Base-by-base conservation (phyloP, 1,140 invertebrate species). In the Cepaea nemoralis region DNA sequence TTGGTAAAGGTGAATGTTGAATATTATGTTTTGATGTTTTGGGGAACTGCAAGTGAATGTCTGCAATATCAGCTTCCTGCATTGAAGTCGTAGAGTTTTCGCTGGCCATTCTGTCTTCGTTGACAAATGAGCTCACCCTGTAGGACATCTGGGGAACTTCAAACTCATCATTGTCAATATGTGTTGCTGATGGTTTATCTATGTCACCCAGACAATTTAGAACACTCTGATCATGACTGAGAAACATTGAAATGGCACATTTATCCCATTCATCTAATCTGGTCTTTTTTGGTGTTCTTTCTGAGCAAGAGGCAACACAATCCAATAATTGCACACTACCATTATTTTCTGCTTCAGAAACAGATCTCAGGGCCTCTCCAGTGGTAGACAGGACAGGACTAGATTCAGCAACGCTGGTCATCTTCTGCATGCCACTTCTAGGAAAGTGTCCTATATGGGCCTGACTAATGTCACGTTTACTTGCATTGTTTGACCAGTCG, bases 401-500 rank as follows among this genome's bases (percentile, higher is more conserved):
- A 31, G 27, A 27, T 31, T 63, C n/a, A 63, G 0, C 33, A 5
- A 63, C 27, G 33, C 2, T 31, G 27, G 8, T 63, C 0, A 1
- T 27, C 5, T 27, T 63, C 33, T 27, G 27, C 2, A 31, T 63
- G 2, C 59, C 16, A 31, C 6, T 31, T 55, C 50, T 55, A 55
- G 50, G n/a, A 14, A 10, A 22, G 50, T 55, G 50, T 19, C 50
- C 5, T 63, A 10, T 27, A 55, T 14, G 22, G 50, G 3, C 5
- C 3, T 14, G 50, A 22, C 6, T 55, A 22, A 14, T n/a, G 24
- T n/a, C 50, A 55, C 50, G 14, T 2, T 22, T 12, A 55, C n/a
- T 16, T 63, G 59, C 59, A 63, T 63, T 63, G 33, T 63, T 63
- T 31, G 59, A 63, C 59, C 59, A 63, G 27, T 63, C 59, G 6